Base-by-base conservation (phyloP, 2,888 invertebrate genomes). In the Spilarctia lutea region DNA sequence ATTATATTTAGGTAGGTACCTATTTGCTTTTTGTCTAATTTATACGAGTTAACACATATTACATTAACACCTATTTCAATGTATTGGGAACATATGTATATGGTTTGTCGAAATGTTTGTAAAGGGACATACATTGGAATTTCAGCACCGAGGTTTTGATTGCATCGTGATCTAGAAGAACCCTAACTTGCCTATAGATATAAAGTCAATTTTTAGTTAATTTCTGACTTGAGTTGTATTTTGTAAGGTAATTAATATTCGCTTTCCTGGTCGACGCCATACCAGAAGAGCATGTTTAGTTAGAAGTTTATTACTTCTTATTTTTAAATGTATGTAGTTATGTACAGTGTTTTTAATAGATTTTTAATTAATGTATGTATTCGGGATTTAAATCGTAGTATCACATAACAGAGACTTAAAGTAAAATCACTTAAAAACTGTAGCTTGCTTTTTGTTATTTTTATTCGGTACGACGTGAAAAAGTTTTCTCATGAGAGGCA, bases 401-500 rank as follows among this genome's bases (percentile, higher is more conserved):
- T 13, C 13, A 27, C 16, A 63, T 30, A 27, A 30, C 60, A 27
- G 30, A 63, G 27, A 27, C 2, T 74, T 77, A 70, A 76, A 76
- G 81, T 42, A 80, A 86, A 79, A 77, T 76, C 80, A 45, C 76
- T 83, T 76, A 77, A 78, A 82, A 77, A 82, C 82, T 84, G 74
- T 75, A 75, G 76, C 33, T 78, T 77, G 68, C 75, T 87, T 90
- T 87, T 82, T 87, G 89, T 90, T 91, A 92, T 89, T 91, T 90
- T 91, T 90, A 91, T 92, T 91, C 86, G 82, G 87, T 82, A 78
- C 84, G 86, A 85, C 86, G 86, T 91, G 90, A 92, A 92, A 93
- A 93, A 92, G 89, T 91, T 91, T 88, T 78, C 93, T 93, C 93
- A 73, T 81, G 92, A 94, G 93, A 90, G 90, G 90, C 89, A 92